These are phyloP conservation scores for Haliclona indistincta DNA, from an alignment of 37 sponge, comb jelly and placozoan genomes.

Conservation along the genomic window DNA sequence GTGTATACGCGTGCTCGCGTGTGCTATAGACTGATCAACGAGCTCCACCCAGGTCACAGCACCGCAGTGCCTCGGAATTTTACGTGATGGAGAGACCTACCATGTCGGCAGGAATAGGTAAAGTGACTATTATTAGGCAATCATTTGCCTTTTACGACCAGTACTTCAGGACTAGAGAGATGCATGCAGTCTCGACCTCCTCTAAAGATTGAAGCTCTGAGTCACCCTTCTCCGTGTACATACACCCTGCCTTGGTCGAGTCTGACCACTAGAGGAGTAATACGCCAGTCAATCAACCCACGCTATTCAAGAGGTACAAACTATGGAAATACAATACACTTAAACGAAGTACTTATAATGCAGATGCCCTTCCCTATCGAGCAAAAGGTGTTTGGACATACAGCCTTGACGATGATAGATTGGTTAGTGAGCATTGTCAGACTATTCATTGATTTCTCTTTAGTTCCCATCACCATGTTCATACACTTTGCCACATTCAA, in stretches of 20 bases:
- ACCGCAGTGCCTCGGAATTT: neutral
- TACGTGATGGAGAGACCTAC: conserved; percentile 27
- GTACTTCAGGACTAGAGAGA: conserved; percentile 29
- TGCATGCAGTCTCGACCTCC: conserved; percentile 55
- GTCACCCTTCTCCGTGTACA: conserved; percentile 56
- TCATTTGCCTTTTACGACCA: conserved; percentile 1
- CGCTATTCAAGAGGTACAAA: too few species aligned
- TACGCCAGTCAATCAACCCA: conserved; percentile 37
- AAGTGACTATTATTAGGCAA: neutral
- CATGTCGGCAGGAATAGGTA: neutral
- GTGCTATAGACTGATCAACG: too few species aligned
- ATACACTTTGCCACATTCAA: conserved; percentile 27
- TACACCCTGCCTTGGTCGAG: conserved; percentile 22
- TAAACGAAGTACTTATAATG: neutral
- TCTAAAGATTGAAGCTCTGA: conserved; percentile 2
- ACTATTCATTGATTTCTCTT: neutral
- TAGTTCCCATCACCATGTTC: conserved; percentile 37
- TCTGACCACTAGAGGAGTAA: neutral
- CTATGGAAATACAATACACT: too few species aligned
- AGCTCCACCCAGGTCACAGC: too few species aligned
- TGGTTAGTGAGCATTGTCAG: conserved; percentile 3
- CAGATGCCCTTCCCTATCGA: conserved; percentile 34
- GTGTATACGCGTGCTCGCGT: neutral
- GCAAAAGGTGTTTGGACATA: conserved; percentile 23
- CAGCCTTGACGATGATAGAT: conserved; percentile 5